phyloP scores from a whole-genome alignment of 1,140 invertebrate genomes.

The Luehdorfia chinensis region DNA sequence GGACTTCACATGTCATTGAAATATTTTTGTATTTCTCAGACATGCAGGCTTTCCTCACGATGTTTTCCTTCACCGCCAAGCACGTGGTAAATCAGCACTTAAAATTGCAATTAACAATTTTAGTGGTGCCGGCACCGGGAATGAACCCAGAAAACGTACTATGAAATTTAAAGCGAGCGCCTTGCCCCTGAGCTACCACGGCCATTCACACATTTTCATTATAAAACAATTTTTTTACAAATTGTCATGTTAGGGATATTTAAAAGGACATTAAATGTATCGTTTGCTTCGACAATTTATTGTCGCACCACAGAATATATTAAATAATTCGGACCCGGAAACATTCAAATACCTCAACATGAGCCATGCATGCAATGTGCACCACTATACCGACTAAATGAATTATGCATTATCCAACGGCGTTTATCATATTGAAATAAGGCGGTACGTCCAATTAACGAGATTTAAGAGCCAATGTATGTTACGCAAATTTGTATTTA shows the following conservation, averaged over 20 bases:
- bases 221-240: background rate
- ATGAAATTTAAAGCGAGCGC: too few species aligned
- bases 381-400: slow-evolving; percentile 3
- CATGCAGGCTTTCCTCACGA: too few species aligned
- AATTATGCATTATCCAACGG: slow-evolving; percentile 4
- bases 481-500: slow-evolving; percentile 9
- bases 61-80: too few species aligned
- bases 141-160: too few species aligned
- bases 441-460: slow-evolving; percentile 1
- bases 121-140: too few species aligned
- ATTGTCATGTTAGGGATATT: background rate
- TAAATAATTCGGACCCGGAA: slow-evolving; percentile 7
- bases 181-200: too few species aligned
- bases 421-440: slow-evolving; percentile 7
- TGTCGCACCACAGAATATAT: background rate
- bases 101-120: too few species aligned
- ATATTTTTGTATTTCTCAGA: too few species aligned
- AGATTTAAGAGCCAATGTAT: slow-evolving; percentile 10
- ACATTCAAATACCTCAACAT: background rate
- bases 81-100: too few species aligned
- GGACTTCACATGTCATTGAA: too few species aligned
- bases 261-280: slow-evolving; percentile 5
- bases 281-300: slow-evolving; percentile 1
- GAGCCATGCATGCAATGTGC: background rate
- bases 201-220: too few species aligned